phyloP scores from a whole-genome alignment of 2,888 invertebrate genomes.

The Harpalus rubripes region DNA sequence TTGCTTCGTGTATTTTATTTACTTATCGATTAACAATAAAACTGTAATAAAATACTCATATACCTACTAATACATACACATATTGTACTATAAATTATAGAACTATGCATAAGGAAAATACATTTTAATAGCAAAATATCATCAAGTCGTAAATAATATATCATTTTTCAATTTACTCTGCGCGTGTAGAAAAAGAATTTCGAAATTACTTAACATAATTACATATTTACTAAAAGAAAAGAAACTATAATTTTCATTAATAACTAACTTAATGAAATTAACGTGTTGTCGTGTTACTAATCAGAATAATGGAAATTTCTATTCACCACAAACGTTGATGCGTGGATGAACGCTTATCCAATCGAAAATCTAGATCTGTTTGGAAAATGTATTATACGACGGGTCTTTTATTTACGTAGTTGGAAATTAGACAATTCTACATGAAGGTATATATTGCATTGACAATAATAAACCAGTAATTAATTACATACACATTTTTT shows the following conservation, averaged over 20 bases:
- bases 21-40: too few species aligned
- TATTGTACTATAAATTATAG: too few species aligned
- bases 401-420: background rate
- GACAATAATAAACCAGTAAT: background rate
- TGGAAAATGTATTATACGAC: background rate
- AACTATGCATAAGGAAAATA: too few species aligned
- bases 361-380: constrained; percentile 2
- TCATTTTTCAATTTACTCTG: too few species aligned
- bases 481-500: too few species aligned
- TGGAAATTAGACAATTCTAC: background rate
- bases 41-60: too few species aligned
- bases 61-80: too few species aligned
- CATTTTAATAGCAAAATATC: too few species aligned
- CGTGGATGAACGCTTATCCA: constrained; percentile 12
- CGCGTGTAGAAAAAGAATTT: background rate
- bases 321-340: constrained; percentile 19
- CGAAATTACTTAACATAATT: constrained; percentile 12
- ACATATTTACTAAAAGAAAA: background rate
- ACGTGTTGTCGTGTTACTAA: constrained; percentile 13
- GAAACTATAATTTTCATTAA: background rate
- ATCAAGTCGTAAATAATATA: too few species aligned
- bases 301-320: constrained; percentile 37
- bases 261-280: constrained; percentile 28
- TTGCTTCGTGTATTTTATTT: too few species aligned
- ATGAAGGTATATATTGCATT: background rate